Conservation (phyloP, 2,113 vertebrate species). For the Macrotis lagotis region DNA sequence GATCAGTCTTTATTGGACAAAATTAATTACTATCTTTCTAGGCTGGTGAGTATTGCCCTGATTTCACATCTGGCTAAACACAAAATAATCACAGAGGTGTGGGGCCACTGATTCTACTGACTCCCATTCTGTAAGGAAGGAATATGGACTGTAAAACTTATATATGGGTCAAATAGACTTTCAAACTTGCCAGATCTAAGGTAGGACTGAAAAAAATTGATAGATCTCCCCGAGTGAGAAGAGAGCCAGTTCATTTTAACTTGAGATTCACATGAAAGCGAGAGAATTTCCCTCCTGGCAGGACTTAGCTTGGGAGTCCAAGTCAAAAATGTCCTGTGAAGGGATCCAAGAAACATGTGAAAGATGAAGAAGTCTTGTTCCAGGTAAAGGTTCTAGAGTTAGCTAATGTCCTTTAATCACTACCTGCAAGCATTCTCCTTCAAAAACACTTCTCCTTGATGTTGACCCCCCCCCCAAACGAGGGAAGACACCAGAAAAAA, state of each 20-base stretch:
- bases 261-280: neutral
- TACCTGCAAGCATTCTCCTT: neutral
- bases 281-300: slow-evolving; percentile 14
- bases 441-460: neutral
- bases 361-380: neutral
- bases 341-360: neutral
- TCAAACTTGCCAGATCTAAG: neutral
- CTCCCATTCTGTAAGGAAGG: neutral
- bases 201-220: neutral
- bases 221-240: neutral
- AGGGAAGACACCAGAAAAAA: neutral
- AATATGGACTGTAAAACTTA: slow-evolving; percentile 1
- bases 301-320: neutral
- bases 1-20: neutral
- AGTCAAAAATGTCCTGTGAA: neutral
- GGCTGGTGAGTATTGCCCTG: neutral
- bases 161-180: neutral
- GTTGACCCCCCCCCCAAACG: too few relatives aligned
- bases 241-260: neutral
- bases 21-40: neutral
- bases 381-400: neutral
- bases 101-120: neutral
- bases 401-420: neutral
- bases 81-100: neutral
- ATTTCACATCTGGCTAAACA: neutral